phyloP scores from a whole-genome alignment of 2,113 vertebrate species.

The Peucedramus taeniatus region DNA sequence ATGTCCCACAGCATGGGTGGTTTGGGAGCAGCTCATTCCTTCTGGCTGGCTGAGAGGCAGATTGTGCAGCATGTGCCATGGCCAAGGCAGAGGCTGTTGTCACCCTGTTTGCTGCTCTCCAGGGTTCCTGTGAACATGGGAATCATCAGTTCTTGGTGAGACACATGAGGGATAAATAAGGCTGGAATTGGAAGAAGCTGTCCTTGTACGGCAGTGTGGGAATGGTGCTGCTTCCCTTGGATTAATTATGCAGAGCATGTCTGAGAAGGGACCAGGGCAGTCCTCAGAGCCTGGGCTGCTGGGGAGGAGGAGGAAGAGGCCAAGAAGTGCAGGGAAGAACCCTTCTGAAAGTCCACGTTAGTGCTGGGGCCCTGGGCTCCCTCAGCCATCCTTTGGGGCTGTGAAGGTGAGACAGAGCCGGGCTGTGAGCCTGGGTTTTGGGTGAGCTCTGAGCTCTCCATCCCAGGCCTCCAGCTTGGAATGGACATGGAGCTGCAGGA shows the following conservation, averaged over 20 bases:
- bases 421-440: background rate
- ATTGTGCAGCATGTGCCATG: rapidly evolving
- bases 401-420: rapidly evolving
- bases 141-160: background rate
- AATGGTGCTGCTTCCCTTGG: background rate
- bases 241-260: background rate
- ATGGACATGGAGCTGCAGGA: background rate
- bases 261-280: background rate
- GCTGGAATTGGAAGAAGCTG: background rate
- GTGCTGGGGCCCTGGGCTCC: background rate
- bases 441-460: background rate
- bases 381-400: background rate
- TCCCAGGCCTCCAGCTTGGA: background rate
- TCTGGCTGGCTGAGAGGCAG: background rate
- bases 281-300: background rate
- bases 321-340: background rate
- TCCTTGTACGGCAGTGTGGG: background rate
- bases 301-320: background rate
- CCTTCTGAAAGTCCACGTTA: rapidly evolving
- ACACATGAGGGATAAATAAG: background rate
- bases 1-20: rapidly evolving
- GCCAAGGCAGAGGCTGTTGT: background rate
- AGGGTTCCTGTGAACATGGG: background rate
- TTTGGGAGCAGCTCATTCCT: background rate
- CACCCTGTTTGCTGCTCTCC: background rate